Base-by-base conservation (phyloP, 2,113 vertebrate genomes). In the Clarias batrachus region DNA sequence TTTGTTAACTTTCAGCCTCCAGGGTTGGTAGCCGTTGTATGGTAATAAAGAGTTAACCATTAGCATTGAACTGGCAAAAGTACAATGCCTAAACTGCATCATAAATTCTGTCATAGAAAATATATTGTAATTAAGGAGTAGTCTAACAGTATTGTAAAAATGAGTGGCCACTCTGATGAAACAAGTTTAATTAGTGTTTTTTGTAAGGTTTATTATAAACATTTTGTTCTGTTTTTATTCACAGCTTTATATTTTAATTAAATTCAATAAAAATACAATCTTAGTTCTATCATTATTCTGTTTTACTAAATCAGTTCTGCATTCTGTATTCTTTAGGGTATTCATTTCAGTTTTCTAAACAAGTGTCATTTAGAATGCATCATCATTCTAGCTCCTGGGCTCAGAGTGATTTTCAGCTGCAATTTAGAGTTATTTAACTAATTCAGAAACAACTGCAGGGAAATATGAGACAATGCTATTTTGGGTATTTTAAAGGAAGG, bases 301-400 rank as follows among this genome's bases (percentile, higher is more conserved):
- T 52, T 76, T 16, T 8, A 10, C 16, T 25, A 74, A 74, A 76
- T 56, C n/a, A 56, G 16, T n/a, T 30, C 3, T 71, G 1, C 25
- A 48, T 57, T 73, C 65, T 85, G 19, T 48, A 7, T 48, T 37
- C 78, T 80, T 33, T 6, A 23, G 57, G 78, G 57, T 80, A 37
- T 80, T 80, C 27, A 23, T 59, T 60, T 80, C 25, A 23, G 87
- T 48, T 82, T 85, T 84, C 41, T 85, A 71, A 79, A 70, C 56
- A 80, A 83, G 54, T 78, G 27, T 84, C 81, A 86, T 89, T 68
- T 86, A 86, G 81, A 65, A 81, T 62, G 30, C 57, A 81, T 89
- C 85, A 89, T 80, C 41, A 25, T 77, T 7, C 57, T 60, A 23
- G 78, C 74, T 73, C 63, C 65, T 86, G 87, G 80, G 37, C 65